Evolutionary conservation across 2,888 invertebrate genomes (phyloP), one percentile per base, ranked within the genome.

Genomic region (Brenthis daphne): DNA sequence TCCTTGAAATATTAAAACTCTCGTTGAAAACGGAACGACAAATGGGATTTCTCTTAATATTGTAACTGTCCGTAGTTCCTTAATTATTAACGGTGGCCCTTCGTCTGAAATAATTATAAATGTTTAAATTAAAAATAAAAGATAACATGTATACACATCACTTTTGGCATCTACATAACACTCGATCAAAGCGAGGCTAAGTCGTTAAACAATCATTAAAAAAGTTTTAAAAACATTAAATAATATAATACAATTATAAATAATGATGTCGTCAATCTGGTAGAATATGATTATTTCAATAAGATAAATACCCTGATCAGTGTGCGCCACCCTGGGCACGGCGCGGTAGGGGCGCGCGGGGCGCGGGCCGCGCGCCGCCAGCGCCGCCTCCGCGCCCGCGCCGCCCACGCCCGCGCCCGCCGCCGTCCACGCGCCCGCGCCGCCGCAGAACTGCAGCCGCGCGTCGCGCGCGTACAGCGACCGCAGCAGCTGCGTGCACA

Each of bases 31-130:
- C 13, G 97, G 96, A 58, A 99, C 96, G 14, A 98, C 96, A 88
- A 99, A 99, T 0, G 99, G 99, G 72, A 99, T 95, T 86, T 99
- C 98, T 69, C 97, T 95, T 20, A 99, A 90, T 71, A 99, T 95
- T 0, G 98, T 97, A 57, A 98, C 93, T 1, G 97, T 97, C 67
- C 98, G 94, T 51, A 97, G 94, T 87, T 99, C 98, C 74, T 96
- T 96, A 6, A 97, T 97, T 0, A 98, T 97, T 74, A 98, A 88
- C 0, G 97, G 97, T 1, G 97, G 97, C 0, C 96, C 95, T 73
- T 96, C 96, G 76, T 97, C 97, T 93, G 92, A 81, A 91, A 85
- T 50, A 48, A 24, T 6, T 16, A 24, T 6, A 58, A 53, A 20
- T n/a, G 55, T 11, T 55, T 47, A n/a, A 61, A 6, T 20, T 3